Percentiles rank a stretch among this genome's conserved stretches.
Conservation (phyloP, 2,888 invertebrate genomes). For the Zelleria hepariella region DNA sequence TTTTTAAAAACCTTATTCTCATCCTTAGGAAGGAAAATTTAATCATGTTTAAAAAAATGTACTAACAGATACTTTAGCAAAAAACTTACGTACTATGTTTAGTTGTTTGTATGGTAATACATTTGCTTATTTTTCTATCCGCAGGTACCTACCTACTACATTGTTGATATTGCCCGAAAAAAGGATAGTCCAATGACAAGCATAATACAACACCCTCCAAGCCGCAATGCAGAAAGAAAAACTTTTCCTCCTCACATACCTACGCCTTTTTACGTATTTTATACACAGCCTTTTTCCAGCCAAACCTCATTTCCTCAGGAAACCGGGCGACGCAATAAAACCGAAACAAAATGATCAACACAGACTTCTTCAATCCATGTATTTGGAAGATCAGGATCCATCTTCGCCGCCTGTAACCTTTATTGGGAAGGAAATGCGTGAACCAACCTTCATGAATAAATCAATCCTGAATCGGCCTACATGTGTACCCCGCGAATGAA, state of each 20-base stretch:
- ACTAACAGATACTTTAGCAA: no score
- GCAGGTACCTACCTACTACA: neutral
- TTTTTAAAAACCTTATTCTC: no score
- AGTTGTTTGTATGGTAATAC: no score
- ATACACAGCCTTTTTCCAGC: neutral
- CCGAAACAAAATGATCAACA: neutral
- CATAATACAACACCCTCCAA: neutral
- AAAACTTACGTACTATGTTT: no score
- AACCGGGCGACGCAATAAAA: neutral
- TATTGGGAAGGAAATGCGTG: constrained; percentile 19
- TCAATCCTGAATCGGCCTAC: constrained; percentile 34
- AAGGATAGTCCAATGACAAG: neutral
- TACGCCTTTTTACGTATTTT: neutral
- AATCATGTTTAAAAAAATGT: no score
- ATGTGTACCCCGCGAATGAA: constrained; percentile 15
- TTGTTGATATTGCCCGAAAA: neutral
- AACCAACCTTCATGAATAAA: constrained; percentile 36
- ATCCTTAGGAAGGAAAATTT: no score
- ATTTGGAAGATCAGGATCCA: constrained; percentile 2
- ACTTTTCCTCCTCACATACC: neutral
- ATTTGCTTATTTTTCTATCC: neutral
- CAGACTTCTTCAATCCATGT: neutral
- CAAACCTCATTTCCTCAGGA: constrained; percentile 1
- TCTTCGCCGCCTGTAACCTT: neutral
- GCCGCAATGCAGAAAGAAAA: neutral